Evolutionary conservation across 2,797 vertebrate genomes (phyloP).

Genomic region (Delichon dasypus): DNA sequence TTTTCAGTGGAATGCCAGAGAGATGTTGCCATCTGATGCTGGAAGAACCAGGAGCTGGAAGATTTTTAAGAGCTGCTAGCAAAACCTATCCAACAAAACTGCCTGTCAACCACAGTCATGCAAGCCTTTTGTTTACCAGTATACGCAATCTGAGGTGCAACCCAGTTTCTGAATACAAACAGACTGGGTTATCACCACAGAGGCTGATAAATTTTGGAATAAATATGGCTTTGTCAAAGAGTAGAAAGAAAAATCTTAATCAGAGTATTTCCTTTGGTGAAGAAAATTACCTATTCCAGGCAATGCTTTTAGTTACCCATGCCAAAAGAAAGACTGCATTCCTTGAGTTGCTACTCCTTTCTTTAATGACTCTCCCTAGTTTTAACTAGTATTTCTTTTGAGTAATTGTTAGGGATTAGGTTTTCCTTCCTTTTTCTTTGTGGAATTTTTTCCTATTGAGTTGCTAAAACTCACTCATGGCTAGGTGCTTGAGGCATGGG

Average conservation of each 20-base stretch:
- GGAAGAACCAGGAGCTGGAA: background rate
- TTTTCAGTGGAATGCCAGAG: background rate
- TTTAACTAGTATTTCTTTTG: background rate
- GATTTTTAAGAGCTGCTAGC: background rate
- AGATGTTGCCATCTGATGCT: background rate
- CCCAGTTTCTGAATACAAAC: background rate
- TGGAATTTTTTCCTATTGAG: background rate
- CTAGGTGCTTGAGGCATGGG: background rate
- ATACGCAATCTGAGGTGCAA: background rate
- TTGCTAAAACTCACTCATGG: background rate
- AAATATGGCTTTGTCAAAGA: background rate
- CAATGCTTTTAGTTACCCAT: background rate
- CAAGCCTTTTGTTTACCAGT: background rate
- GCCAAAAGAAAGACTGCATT: background rate
- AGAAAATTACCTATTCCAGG: background rate
- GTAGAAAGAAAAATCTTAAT: background rate
- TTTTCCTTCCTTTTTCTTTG: background rate
- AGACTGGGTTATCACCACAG: background rate
- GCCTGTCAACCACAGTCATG: background rate
- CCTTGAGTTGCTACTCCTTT: background rate
- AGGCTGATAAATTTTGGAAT: background rate
- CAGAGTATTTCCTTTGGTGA: background rate
- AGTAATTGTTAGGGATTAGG: background rate
- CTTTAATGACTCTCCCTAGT: background rate
- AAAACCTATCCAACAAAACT: conserved; percentile 26